A percentile compares a stretch with the other conserved stretches of the same genome.
These are phyloP conservation scores for Cerastis leucographa DNA, from an alignment of 2,888 invertebrate species.

Conservation along the genomic window DNA sequence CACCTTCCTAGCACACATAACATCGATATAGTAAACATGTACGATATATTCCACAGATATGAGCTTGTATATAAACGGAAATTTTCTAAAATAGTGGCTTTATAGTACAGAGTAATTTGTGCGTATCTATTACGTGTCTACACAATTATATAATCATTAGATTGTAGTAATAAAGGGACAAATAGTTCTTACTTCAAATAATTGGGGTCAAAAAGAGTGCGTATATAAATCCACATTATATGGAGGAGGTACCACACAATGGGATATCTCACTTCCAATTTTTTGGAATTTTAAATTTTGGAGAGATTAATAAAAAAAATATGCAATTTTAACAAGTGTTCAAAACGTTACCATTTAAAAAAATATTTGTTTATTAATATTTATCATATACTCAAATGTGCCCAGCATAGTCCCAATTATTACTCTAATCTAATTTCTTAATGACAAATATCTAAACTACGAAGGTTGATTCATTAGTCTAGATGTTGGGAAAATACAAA, in stretches of 20 bases:
- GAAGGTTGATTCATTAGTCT: slow-evolving; percentile 72
- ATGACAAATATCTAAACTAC: slow-evolving; percentile 73
- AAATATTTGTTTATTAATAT: background rate
- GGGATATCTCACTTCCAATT: background rate
- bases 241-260: background rate
- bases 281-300: too few relatives aligned
- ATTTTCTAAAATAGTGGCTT: slow-evolving; percentile 71
- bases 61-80: slow-evolving; percentile 64
- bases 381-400: background rate
- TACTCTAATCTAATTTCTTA: slow-evolving; percentile 68
- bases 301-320: too few relatives aligned
- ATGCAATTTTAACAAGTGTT: slow-evolving; percentile 37
- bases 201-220: background rate
- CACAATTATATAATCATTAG: slow-evolving; percentile 59
- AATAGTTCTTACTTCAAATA: background rate
- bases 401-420: slow-evolving; percentile 67
- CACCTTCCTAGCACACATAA: slow-evolving; percentile 72
- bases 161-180: slow-evolving; percentile 50
- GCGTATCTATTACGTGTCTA: slow-evolving; percentile 85
- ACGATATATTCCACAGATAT: slow-evolving; percentile 51
- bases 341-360: background rate
- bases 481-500: slow-evolving; percentile 81
- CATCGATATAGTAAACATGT: slow-evolving; percentile 66
- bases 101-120: slow-evolving; percentile 79
- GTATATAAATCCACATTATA: background rate